Evolutionary conservation across 2,113 vertebrate genomes (phyloP), one percentile per base, ranked within the genome.

Genomic region (Calonectris borealis): DNA sequence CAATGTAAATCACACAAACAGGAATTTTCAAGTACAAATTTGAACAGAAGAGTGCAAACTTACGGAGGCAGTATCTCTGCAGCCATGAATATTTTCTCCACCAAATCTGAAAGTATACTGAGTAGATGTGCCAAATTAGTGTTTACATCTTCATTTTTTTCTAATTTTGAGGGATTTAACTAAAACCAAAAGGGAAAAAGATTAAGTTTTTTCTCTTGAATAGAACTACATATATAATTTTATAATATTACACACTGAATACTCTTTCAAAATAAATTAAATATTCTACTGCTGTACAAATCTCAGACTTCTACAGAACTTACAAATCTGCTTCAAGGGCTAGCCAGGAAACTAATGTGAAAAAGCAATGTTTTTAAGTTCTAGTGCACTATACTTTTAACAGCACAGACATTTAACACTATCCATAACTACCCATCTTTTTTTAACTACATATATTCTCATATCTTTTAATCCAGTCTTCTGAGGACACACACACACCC

Each of bases 71-170:
- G 97, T 97, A 99, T 99, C 98, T 99, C 99, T 94, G 99, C 99
- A 97, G 99, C 99, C 99, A 99, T 99, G 97, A 99, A 99, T 97
- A 99, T 99, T 93, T 99, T 99, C 97, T 99, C 99, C 95, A 99
- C 99, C 95, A 99, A 93, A 87, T 99, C 99, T 80, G 99, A 99
- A 88, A 99, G 98, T 97, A 99, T 99, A 97, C 98, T 99, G 93
- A 99, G 98, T 44, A 99, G 98, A 96, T 99, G 99, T 82, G 98
- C 93, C 97, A 99, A 97, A 93, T 99, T 99, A 98, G 99, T 97
- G 97, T 99, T 99, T 87, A 99, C 99, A 89, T 99, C 99, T 98
- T 99, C 99, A 83, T 99, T 99, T 97, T 99, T 99, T 97, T 99
- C 99, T 97, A 99, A 98, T 97, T 99, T 99, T 22, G 99, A 99